Evolutionary conservation across 1,140 invertebrate genomes (phyloP).

Genomic region (Macrosteles quadrilineatus): DNA sequence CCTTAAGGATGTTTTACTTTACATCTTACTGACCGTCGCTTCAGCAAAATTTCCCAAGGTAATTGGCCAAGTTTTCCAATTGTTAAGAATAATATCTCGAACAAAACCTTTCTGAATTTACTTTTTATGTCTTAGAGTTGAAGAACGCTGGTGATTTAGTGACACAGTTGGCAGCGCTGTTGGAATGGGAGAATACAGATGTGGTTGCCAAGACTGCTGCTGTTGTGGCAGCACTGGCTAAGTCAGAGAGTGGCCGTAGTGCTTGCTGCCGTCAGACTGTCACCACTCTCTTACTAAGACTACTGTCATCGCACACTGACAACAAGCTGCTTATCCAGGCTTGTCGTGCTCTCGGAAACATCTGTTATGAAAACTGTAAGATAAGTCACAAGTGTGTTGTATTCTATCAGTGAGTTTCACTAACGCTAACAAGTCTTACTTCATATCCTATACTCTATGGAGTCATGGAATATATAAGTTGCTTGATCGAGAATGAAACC

Average conservation of each 20-base stretch:
- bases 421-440: conserved; percentile 11
- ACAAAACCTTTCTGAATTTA: too few species aligned
- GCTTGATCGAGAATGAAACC: too few species aligned
- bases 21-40: too few species aligned
- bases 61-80: too few species aligned
- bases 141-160: conserved; percentile 27
- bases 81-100: too few species aligned
- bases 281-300: conserved; percentile 58
- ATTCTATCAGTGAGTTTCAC: conserved; percentile 30
- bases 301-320: conserved; percentile 53
- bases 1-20: too few species aligned
- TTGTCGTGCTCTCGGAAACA: conserved; percentile 81
- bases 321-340: conserved; percentile 65
- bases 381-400: too few species aligned
- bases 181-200: conserved; percentile 32
- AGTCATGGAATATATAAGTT: too few species aligned
- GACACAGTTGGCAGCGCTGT: conserved; percentile 25
- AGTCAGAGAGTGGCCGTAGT: conserved; percentile 65
- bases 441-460: too few species aligned
- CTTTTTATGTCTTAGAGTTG: conserved; percentile 31
- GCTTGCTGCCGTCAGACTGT: conserved; percentile 62
- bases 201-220: conserved; percentile 53
- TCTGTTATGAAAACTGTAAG: conserved; percentile 84
- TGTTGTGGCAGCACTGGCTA: conserved; percentile 70
- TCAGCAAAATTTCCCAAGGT: too few species aligned